Evolutionary conservation across 2,888 invertebrate species (phyloP).

Genomic region (Rutpela maculata): DNA sequence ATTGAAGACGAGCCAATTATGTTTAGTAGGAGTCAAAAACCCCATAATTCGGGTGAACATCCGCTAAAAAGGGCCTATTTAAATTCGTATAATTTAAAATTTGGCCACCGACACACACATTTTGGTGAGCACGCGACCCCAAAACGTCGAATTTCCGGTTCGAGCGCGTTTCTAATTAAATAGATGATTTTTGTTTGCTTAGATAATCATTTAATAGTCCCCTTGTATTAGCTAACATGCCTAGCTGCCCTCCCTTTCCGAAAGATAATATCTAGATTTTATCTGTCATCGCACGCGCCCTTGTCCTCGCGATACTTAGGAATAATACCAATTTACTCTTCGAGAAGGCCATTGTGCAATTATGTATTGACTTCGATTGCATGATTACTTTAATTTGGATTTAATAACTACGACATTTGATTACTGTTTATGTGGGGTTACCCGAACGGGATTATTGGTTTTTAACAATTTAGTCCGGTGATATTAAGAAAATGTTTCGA

Average conservation of each 20-base stretch:
- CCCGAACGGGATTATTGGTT: neutral
- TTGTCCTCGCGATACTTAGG: conserved; percentile 44
- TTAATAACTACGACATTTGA: conserved; percentile 27
- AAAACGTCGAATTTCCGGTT: conserved; percentile 71
- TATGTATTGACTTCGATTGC: conserved; percentile 41
- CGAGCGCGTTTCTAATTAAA: conserved; percentile 73
- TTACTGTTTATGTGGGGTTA: conserved; percentile 24
- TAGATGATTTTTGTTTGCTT: conserved; percentile 76
- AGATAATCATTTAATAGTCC: conserved; percentile 75
- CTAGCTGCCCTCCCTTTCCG: conserved; percentile 70
- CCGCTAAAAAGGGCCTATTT: conserved; percentile 31
- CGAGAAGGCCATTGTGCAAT: conserved; percentile 48
- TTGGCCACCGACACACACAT: conserved; percentile 53
- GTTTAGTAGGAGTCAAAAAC: conserved; percentile 29
- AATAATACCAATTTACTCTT: conserved; percentile 8
- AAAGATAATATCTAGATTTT: conserved; percentile 66
- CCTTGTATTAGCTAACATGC: conserved; percentile 72
- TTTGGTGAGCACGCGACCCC: conserved; percentile 67
- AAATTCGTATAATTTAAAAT: conserved; percentile 44
- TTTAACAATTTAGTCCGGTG: too few species aligned
- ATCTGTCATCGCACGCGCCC: conserved; percentile 61
- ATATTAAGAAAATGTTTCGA: too few species aligned
- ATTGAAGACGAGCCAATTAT: neutral
- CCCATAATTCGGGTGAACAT: conserved; percentile 32
- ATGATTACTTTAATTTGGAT: conserved; percentile 42